phyloP scores from a whole-genome alignment of 2,113 vertebrate species.

The Mugil cephalus region DNA sequence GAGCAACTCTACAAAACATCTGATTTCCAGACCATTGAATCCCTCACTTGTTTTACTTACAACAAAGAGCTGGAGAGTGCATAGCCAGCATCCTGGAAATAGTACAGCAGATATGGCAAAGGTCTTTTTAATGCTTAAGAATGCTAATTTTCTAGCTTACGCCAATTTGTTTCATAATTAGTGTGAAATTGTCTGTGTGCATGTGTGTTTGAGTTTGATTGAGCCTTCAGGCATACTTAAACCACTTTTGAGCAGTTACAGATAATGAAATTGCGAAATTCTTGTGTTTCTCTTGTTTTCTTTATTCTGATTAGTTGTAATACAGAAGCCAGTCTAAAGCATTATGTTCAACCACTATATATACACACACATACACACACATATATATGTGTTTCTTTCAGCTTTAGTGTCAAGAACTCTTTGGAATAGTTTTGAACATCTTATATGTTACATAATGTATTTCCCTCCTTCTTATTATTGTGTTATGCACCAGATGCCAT shows the following conservation, averaged over 20 bases:
- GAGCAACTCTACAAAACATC: too few species aligned
- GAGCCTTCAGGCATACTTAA: conserved; percentile 1
- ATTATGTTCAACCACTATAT: neutral
- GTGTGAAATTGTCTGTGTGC: conserved; percentile 15
- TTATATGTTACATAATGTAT: neutral
- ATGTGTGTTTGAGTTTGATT: conserved; percentile 18
- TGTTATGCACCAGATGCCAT: neutral
- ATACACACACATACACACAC: neutral
- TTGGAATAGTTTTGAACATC: neutral
- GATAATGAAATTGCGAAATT: conserved; percentile 5
- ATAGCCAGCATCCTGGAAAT: conserved; percentile 40
- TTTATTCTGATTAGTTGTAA: neutral
- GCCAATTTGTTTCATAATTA: conserved; percentile 31
- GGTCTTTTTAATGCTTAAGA: conserved; percentile 17
- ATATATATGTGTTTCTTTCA: neutral
- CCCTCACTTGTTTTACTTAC: conserved; percentile 19
- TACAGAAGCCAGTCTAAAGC: neutral
- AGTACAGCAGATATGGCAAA: conserved; percentile 33
- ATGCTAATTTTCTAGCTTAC: conserved; percentile 33
- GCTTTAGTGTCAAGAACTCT: neutral
- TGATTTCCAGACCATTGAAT: too few species aligned
- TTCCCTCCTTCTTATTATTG: neutral
- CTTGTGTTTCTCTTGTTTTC: neutral
- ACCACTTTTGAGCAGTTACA: neutral
- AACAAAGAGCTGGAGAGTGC: conserved; percentile 17